Base-by-base conservation (phyloP, 2,888 invertebrate species). In the Drosophila kambysellisi region DNA sequence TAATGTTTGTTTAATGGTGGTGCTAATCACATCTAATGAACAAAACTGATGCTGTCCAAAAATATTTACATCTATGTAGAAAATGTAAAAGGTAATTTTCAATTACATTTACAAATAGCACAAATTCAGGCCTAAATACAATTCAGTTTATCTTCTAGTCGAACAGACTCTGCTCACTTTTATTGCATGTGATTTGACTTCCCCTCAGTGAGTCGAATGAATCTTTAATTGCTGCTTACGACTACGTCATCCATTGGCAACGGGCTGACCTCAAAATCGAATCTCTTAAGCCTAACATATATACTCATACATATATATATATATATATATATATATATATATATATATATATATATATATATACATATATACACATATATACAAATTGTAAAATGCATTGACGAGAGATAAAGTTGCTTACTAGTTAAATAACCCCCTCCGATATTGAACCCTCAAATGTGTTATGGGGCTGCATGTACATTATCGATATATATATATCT, bases 191-290 rank as follows among this genome's bases (percentile, higher is more conserved):
- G 46, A 9, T n/a, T 9, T 3, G 41, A 41, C 41, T 41, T 41
- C 5, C 41, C n/a, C n/a, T n/a, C 43, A 46, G 25, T 57, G 58
- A 51, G 56, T 41, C 51, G 56, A 41, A 59, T 52, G 78, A 77
- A 61, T 74, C 69, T 59, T 25, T 69, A 77, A 73, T 76, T 68
- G 77, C 54, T 32, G 32, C 43, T 51, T 61, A 29, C 33, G 51
- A 33, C 30, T 63, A 64, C 76, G 51, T 74, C 70, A 74, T 58
- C 46, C 50, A 41, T 15, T 25, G 25, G 46, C 46, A 25, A 15
- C 46, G 25, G 4, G 15, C 25, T 25, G 46, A 46, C 46, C 46
- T 46, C 25, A 46, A 46, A 46, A 46, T 46, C 25, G 15, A 46
- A 15, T 46, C 8, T 46, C 8, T 46, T 46, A 25, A 46, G 46